These are phyloP conservation scores for Synergus japonicus DNA, from an alignment of 2,888 invertebrate genomes.

Conservation along the genomic window DNA sequence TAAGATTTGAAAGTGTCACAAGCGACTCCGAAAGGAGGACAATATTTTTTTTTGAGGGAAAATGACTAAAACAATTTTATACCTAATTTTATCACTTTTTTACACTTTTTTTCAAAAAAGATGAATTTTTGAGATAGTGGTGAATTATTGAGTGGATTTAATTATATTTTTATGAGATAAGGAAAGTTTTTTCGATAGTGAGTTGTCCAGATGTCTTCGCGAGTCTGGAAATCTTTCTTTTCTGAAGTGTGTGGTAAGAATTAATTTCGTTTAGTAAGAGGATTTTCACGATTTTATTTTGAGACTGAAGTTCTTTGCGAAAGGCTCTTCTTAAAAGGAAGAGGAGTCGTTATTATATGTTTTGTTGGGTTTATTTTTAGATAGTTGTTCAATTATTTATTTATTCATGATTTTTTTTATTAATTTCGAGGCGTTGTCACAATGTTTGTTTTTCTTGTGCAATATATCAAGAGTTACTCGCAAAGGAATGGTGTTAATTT, in stretches of 20 bases:
- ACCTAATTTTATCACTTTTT: not conserved
- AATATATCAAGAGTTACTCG: not conserved
- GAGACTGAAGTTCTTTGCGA: not conserved
- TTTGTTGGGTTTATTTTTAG: not conserved
- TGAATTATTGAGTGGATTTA: not conserved
- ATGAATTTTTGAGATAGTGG: not conserved
- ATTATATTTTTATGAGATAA: not conserved
- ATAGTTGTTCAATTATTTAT: not conserved
- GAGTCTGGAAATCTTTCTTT: not conserved
- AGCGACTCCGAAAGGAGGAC: slow-evolving; percentile 24
- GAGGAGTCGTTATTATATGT: not conserved
- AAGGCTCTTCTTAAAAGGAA: not conserved
- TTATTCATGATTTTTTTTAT: not conserved
- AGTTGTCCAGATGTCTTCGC: slow-evolving; percentile 11
- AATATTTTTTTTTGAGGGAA: not conserved
- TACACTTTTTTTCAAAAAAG: not conserved
- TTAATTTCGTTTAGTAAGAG: not conserved
- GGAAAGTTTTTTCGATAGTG: not conserved
- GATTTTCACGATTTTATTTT: not conserved
- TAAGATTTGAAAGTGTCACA: slow-evolving; percentile 6
- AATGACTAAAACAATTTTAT: not conserved
- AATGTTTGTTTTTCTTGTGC: not conserved
- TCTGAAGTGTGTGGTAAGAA: slow-evolving; percentile 11
- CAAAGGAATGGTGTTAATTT: not conserved
- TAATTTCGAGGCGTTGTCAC: not conserved